Conservation (phyloP, 1,140 invertebrate species). For the Odontomachus brunneus region DNA sequence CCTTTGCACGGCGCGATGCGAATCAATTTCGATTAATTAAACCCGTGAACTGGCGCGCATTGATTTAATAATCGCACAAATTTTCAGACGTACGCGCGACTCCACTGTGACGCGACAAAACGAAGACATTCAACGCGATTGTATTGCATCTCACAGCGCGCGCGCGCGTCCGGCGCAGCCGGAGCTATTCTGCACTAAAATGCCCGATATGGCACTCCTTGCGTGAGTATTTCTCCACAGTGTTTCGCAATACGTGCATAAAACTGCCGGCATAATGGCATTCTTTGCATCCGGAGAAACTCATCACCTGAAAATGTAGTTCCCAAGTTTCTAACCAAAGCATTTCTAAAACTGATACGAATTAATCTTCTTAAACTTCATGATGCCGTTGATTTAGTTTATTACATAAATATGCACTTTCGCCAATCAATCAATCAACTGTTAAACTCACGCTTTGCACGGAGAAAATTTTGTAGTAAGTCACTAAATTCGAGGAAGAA, state of each 20-base stretch:
- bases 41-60: neutral
- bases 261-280: neutral
- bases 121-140: constrained; percentile 28
- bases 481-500: too few species aligned
- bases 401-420: constrained; percentile 25
- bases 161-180: too few species aligned
- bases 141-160: neutral
- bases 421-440: neutral
- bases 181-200: neutral
- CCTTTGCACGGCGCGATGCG: neutral
- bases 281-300: neutral
- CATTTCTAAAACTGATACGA: constrained; percentile 35
- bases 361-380: constrained; percentile 26
- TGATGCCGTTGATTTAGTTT: neutral
- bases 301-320: constrained; percentile 1
- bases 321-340: constrained; percentile 18
- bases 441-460: constrained; percentile 7
- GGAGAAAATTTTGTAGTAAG: too few species aligned
- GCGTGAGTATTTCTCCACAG: neutral
- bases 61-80: constrained; percentile 44
- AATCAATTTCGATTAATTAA: constrained; percentile 53
- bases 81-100: constrained; percentile 8
- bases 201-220: neutral
- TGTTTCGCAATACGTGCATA: neutral
- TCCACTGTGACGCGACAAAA: neutral